phyloP scores from a whole-genome alignment of 2,797 vertebrate species.

The Clarias platycephalus region DNA sequence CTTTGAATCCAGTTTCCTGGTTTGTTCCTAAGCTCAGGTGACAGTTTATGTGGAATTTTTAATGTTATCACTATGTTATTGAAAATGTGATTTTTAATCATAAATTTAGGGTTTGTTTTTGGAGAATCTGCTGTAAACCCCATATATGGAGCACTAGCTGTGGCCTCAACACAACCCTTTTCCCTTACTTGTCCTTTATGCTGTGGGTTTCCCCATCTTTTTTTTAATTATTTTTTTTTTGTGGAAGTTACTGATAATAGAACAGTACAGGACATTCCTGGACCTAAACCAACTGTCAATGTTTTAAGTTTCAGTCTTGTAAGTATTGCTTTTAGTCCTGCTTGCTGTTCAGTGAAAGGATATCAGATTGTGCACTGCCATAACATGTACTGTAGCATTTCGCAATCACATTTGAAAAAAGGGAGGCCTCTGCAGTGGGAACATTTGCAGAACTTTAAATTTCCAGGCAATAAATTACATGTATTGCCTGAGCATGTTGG shows the following conservation, averaged over 20 bases:
- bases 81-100: background rate
- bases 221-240: background rate
- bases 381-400: constrained; percentile 2
- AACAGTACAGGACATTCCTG: background rate
- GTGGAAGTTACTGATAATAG: background rate
- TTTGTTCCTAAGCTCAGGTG: background rate
- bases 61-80: background rate
- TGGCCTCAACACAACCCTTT: background rate
- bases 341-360: background rate
- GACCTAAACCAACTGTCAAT: background rate
- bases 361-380: constrained; percentile 11
- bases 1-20: background rate
- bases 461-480: constrained; percentile 8
- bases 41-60: background rate
- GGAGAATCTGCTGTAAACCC: background rate
- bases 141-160: too few species aligned
- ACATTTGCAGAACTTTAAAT: background rate
- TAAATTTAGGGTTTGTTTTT: background rate
- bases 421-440: background rate
- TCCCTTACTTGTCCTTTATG: background rate
- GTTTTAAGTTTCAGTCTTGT: background rate
- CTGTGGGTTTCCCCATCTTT: background rate
- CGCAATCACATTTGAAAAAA: background rate
- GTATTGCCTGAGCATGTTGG: background rate
- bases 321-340: background rate